These are phyloP conservation scores for Cheilosia soror DNA, from an alignment of 2,888 invertebrate species.

Conservation along the genomic window DNA sequence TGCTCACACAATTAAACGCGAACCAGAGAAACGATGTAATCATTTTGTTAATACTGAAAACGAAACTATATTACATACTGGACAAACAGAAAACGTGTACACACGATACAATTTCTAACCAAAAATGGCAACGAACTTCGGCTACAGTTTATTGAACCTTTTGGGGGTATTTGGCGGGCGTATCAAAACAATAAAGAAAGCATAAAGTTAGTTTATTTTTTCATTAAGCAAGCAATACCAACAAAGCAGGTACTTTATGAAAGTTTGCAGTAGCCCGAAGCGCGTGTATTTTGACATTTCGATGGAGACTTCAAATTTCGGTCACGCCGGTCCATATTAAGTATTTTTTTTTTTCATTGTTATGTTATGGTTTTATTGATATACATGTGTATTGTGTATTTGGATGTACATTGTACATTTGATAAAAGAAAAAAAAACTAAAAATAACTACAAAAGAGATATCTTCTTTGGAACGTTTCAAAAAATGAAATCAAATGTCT, in stretches of 20 bases:
- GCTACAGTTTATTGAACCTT: constrained; percentile 56
- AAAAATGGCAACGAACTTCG: constrained; percentile 61
- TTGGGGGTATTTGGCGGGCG: constrained; percentile 10
- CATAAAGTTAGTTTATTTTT: neutral
- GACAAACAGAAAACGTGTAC: constrained; percentile 26
- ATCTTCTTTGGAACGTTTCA: constrained; percentile 21
- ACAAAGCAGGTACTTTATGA: neutral
- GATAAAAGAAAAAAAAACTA: constrained; percentile 8
- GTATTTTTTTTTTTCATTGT: constrained; percentile 18
- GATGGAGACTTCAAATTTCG: constrained; percentile 38
- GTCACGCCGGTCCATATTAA: constrained; percentile 33
- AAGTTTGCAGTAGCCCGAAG: constrained; percentile 29
- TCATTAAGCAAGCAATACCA: neutral
- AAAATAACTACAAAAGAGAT: neutral
- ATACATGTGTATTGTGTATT: neutral
- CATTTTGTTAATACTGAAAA: constrained; percentile 26
- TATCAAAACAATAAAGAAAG: constrained; percentile 45
- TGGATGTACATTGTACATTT: neutral
- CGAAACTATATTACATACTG: neutral
- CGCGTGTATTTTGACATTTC: constrained; percentile 38
- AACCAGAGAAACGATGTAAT: constrained; percentile 25
- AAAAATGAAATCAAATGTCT: constrained; percentile 17
- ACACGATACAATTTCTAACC: constrained; percentile 26
- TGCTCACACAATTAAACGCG: constrained; percentile 13
- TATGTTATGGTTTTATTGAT: neutral